A percentile compares a stretch with the other conserved stretches of the same genome.
Evolutionary conservation across 1,140 invertebrate genomes (phyloP).

Genomic region (Acromyrmex echinatior): DNA sequence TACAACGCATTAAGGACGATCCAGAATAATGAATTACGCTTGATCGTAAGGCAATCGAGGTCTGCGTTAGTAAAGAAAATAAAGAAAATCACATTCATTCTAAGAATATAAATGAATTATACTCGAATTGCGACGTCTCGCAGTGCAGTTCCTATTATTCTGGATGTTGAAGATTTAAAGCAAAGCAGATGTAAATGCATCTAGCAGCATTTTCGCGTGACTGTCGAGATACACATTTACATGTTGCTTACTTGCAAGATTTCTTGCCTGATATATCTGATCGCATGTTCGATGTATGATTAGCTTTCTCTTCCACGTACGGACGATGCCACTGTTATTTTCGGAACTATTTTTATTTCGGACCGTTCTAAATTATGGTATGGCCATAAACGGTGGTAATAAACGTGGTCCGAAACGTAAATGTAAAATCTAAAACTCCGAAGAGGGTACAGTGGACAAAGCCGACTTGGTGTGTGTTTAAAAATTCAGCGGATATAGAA

Average conservation of each 20-base stretch:
- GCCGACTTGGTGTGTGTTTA: slow-evolving; percentile 60
- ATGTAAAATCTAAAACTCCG: slow-evolving; percentile 2
- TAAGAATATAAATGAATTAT: slow-evolving; percentile 49
- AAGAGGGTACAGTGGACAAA: slow-evolving; percentile 60
- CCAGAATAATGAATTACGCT: slow-evolving; percentile 86
- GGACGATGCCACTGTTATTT: slow-evolving; percentile 68
- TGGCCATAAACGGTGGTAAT: not conserved
- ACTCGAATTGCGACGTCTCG: slow-evolving; percentile 46
- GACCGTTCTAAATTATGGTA: slow-evolving; percentile 39
- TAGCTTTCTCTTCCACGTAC: slow-evolving; percentile 29
- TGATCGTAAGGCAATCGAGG: slow-evolving; percentile 66
- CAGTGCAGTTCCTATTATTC: slow-evolving; percentile 81
- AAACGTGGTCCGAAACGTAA: slow-evolving; percentile 46
- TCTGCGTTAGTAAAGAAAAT: slow-evolving; percentile 73
- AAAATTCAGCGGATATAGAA: slow-evolving; percentile 49
- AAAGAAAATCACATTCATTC: slow-evolving; percentile 74
- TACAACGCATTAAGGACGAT: slow-evolving; percentile 82
- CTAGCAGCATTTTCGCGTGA: slow-evolving; percentile 28
- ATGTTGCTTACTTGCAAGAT: slow-evolving; percentile 73
- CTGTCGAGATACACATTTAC: slow-evolving; percentile 74
- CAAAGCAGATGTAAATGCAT: slow-evolving; percentile 80
- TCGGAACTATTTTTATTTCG: slow-evolving; percentile 42
- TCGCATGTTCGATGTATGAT: slow-evolving; percentile 77
- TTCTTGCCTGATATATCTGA: slow-evolving; percentile 82
- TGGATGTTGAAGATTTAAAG: slow-evolving; percentile 79